phyloP scores from a whole-genome alignment of 2,113 vertebrate species.

The Vidua chalybeata region DNA sequence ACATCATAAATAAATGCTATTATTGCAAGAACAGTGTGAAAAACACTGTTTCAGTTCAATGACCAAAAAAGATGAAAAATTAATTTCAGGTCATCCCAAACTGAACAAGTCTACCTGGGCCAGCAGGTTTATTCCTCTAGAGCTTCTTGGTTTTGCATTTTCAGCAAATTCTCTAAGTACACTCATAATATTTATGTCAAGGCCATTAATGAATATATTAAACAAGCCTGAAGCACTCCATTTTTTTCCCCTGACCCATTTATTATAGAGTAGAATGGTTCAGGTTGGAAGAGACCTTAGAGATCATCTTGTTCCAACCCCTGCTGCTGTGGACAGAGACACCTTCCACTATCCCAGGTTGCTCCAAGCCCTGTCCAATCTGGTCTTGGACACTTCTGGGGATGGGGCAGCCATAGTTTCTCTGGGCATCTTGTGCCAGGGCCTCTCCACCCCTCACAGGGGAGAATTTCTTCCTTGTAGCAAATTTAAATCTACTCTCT shows the following conservation, averaged over 20 bases:
- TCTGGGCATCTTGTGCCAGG: background rate
- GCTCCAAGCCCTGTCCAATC: background rate
- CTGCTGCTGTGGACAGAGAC: fast-evolving
- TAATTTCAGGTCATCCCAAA: conserved; percentile 27
- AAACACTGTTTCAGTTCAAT: background rate
- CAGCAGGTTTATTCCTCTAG: background rate
- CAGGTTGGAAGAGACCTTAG: background rate
- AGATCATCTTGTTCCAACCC: background rate
- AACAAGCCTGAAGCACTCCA: background rate
- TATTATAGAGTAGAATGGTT: background rate
- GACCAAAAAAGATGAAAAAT: conserved; percentile 22
- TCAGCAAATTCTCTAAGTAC: conserved; percentile 26
- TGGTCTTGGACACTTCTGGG: background rate
- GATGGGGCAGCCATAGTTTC: background rate
- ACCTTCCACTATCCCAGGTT: fast-evolving
- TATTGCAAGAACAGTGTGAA: background rate
- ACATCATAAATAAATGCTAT: background rate
- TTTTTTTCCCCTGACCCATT: background rate
- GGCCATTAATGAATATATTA: conserved; percentile 24
- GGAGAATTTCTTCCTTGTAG: background rate
- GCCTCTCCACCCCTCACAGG: fast-evolving
- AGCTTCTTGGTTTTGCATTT: background rate
- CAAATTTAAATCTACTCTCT: background rate
- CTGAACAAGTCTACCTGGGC: background rate
- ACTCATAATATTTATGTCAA: background rate